phyloP scores from a whole-genome alignment of 2,888 invertebrate species.

The Ormyrus pomaceus region DNA sequence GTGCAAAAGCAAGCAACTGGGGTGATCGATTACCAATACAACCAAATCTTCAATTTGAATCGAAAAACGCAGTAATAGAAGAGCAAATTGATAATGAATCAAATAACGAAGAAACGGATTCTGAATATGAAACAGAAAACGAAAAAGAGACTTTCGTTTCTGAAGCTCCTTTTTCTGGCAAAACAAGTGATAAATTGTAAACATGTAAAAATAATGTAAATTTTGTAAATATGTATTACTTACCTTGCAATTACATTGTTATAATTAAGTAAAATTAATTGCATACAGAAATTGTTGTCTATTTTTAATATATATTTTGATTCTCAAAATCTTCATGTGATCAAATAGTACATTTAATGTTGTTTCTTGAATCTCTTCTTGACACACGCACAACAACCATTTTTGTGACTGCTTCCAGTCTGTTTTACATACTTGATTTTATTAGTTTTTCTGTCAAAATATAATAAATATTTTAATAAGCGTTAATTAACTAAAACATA shows the following conservation, averaged over 20 bases:
- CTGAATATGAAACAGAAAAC: slow-evolving; percentile 48
- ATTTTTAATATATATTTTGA: slow-evolving; percentile 46
- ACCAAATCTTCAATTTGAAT: slow-evolving; percentile 60
- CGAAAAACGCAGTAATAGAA: not conserved
- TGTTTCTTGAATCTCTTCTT: slow-evolving; percentile 54
- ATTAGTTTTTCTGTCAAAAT: slow-evolving; percentile 51
- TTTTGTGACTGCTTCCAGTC: slow-evolving; percentile 44
- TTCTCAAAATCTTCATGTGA: slow-evolving; percentile 43
- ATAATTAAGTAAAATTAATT: slow-evolving; percentile 23
- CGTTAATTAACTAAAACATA: slow-evolving; percentile 27
- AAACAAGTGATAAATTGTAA: slow-evolving; percentile 11
- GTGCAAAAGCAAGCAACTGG: slow-evolving; percentile 86
- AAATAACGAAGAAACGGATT: not conserved
- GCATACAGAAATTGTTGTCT: slow-evolving; percentile 42
- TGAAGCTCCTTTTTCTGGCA: slow-evolving; percentile 6
- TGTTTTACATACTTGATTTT: slow-evolving; percentile 37
- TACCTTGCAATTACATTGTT: not conserved
- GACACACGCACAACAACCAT: slow-evolving; percentile 52
- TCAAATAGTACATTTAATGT: slow-evolving; percentile 44
- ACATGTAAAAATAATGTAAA: slow-evolving; percentile 34
- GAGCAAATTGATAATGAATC: not conserved
- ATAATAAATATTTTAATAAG: slow-evolving; percentile 45
- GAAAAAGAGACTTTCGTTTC: slow-evolving; percentile 6
- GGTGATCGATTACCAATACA: slow-evolving; percentile 87
- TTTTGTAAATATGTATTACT: slow-evolving; percentile 21